A percentile compares a stretch with the other conserved stretches of the same genome.
Conservation (phyloP, 2,888 invertebrate genomes). For the Sphaerophoria taeniata region DNA sequence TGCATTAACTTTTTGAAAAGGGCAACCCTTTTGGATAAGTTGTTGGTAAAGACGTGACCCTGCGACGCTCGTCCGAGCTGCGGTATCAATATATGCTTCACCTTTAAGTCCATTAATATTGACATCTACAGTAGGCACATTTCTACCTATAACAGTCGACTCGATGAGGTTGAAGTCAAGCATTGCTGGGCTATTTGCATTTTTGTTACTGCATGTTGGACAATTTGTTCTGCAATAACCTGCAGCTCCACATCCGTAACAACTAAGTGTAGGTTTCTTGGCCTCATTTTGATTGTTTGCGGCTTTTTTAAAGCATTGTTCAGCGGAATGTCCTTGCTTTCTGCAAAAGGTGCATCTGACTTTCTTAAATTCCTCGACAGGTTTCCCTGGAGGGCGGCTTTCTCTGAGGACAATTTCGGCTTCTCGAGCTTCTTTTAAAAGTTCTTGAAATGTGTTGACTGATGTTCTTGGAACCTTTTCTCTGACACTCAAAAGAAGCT, state of each 20-base stretch:
- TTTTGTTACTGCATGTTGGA: conserved; percentile 36
- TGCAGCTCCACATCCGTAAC: too few relatives aligned
- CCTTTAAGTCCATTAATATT: conserved; percentile 27
- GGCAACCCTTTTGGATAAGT: conserved; percentile 5
- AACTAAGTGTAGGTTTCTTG: too few relatives aligned
- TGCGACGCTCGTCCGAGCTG: not conserved
- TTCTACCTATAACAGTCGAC: conserved; percentile 23
- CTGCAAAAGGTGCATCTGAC: conserved; percentile 6
- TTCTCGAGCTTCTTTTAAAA: not conserved
- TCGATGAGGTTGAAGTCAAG: conserved; percentile 33
- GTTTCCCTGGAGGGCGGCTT: conserved; percentile 1
- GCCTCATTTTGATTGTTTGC: too few relatives aligned
- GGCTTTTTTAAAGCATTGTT: not conserved
- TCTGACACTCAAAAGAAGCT: too few relatives aligned
- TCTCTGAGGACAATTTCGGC: conserved; percentile 3
- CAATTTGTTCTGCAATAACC: conserved; percentile 21
- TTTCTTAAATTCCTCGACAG: conserved; percentile 9
- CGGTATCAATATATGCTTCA: conserved; percentile 16
- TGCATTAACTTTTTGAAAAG: not conserved
- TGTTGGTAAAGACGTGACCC: conserved; percentile 2
- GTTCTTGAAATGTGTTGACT: too few relatives aligned
- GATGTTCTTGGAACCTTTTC: too few relatives aligned
- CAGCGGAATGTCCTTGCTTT: conserved; percentile 1
- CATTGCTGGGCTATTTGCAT: conserved; percentile 26
- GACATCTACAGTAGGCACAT: conserved; percentile 19